Evolutionary conservation across 2,888 invertebrate species (phyloP).

Genomic region (Oscheius sp.): DNA sequence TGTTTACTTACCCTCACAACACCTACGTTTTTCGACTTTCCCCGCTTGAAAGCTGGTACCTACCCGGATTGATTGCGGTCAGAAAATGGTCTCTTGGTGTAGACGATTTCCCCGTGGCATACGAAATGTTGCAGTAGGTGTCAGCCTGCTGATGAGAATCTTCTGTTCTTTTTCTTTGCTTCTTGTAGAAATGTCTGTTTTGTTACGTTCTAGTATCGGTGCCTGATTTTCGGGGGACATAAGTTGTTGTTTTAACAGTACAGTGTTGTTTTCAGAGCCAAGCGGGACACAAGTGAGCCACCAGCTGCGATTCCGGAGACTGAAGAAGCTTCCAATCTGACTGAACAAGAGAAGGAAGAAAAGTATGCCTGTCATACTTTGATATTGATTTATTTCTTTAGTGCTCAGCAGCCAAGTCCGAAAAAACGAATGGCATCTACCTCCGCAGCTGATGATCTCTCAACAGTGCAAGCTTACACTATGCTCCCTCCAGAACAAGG

Average conservation of each 20-base stretch:
- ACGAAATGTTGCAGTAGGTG: not conserved
- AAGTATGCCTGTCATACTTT: not conserved
- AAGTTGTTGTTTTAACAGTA: not conserved
- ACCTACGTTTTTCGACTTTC: not conserved
- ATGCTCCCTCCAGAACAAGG: constrained; percentile 60
- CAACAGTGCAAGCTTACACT: constrained; percentile 57
- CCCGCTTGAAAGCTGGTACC: not conserved
- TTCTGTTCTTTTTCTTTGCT: constrained; percentile 1
- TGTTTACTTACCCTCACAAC: not conserved
- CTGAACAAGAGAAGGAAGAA: constrained; percentile 11
- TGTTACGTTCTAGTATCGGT: not conserved
- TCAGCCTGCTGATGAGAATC: not conserved
- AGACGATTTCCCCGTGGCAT: not conserved
- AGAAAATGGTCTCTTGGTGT: not conserved
- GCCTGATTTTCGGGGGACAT: not conserved
- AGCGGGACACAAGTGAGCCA: constrained; percentile 58
- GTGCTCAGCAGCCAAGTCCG: constrained; percentile 30
- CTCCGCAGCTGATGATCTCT: constrained; percentile 44
- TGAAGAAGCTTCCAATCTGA: constrained; percentile 11
- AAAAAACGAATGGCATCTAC: constrained; percentile 46
- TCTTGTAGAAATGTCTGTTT: not conserved
- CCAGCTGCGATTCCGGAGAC: constrained; percentile 49
- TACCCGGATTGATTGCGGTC: not conserved
- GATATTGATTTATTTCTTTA: not conserved
- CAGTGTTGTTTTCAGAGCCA: constrained; percentile 33